Percentiles rank a stretch among this genome's conserved stretches.
Conservation (phyloP, 2,888 invertebrate genomes). For the Spisula solida region DNA sequence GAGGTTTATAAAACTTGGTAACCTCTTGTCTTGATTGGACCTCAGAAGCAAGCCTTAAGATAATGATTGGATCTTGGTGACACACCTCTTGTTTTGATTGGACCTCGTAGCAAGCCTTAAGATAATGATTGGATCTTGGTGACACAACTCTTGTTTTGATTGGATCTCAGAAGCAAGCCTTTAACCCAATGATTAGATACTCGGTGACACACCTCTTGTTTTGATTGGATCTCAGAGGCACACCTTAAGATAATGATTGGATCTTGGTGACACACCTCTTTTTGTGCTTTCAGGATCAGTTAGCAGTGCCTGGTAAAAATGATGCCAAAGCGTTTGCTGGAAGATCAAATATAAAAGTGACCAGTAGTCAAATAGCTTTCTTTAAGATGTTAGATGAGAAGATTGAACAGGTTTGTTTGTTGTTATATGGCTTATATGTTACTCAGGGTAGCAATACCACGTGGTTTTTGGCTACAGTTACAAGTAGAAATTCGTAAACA, state of each 20-base stretch:
- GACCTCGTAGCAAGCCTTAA: too few species aligned
- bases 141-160: not conserved
- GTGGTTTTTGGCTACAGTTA: too few species aligned
- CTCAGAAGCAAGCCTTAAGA: not conserved
- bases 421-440: not conserved
- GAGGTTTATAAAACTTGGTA: too few species aligned
- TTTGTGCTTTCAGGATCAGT: conserved; percentile 29
- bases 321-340: conserved; percentile 59
- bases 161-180: not conserved
- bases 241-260: not conserved
- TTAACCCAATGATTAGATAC: not conserved
- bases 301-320: conserved; percentile 36
- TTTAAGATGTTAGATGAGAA: conserved; percentile 97
- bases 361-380: conserved; percentile 94
- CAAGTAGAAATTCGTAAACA: too few species aligned
- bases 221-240: not conserved
- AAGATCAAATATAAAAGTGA: conserved; percentile 74
- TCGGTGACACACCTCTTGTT: not conserved
- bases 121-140: not conserved
- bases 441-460: too few species aligned
- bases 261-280: not conserved
- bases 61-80: not conserved
- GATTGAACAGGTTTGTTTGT: conserved; percentile 93
- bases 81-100: not conserved
- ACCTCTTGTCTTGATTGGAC: not conserved